Percentiles rank a stretch among this genome's conserved stretches.
These are phyloP conservation scores for Oppia nitens DNA, from an alignment of 1,140 invertebrate genomes.

Conservation along the genomic window DNA sequence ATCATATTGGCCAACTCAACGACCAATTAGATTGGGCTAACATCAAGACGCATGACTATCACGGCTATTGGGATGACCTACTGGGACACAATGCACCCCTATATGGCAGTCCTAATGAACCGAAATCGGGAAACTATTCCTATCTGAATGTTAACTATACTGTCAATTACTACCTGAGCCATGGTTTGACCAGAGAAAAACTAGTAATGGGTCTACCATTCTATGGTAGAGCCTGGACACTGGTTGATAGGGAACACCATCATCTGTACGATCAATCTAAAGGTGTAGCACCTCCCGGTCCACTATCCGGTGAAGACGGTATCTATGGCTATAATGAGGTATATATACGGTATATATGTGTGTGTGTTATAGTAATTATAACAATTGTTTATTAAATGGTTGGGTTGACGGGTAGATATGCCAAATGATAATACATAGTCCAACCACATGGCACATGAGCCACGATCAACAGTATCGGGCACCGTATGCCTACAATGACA, in stretches of 20 bases:
- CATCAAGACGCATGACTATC: constrained; percentile 76
- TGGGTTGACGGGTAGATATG: not conserved
- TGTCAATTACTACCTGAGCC: constrained; percentile 37
- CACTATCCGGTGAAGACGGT: constrained; percentile 29
- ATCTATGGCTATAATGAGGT: constrained; percentile 29
- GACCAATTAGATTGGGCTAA: constrained; percentile 57
- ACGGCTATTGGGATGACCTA: constrained; percentile 59
- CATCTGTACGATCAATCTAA: constrained; percentile 60
- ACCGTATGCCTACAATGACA: constrained; percentile 40
- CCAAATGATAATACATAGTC: not conserved
- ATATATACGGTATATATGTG: not conserved
- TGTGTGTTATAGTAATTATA: not conserved
- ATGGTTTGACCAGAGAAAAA: constrained; percentile 59
- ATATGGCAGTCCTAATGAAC: constrained; percentile 16
- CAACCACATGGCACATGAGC: not conserved
- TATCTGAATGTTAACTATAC: constrained; percentile 37
- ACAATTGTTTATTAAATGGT: not conserved
- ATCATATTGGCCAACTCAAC: constrained; percentile 51
- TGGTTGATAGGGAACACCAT: constrained; percentile 55
- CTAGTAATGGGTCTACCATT: constrained; percentile 51
- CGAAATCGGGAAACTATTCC: constrained; percentile 14
- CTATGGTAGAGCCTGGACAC: constrained; percentile 46
- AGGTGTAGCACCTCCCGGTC: constrained; percentile 60
- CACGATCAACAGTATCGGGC: constrained; percentile 8
- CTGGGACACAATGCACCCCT: constrained; percentile 34